Evolutionary conservation across 2,797 vertebrate genomes (phyloP).

Genomic region (Chelmon rostratus): DNA sequence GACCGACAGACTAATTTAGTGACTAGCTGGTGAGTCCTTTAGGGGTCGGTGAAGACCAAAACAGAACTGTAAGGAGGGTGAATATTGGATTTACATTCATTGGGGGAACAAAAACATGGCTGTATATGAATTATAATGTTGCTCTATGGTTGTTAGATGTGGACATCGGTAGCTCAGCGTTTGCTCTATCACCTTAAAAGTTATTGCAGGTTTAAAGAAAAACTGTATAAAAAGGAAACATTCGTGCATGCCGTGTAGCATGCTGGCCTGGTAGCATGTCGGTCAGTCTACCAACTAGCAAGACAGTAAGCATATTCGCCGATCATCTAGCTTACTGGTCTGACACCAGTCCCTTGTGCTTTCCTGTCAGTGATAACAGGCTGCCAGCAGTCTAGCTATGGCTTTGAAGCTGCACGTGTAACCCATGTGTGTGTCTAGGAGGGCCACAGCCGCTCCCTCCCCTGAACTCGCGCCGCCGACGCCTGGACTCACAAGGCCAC

Average conservation of each 20-base stretch:
- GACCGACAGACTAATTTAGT: not conserved
- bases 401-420: conserved; percentile 75
- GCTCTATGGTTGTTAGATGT: not conserved
- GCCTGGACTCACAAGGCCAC: conserved; percentile 56
- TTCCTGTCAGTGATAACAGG: conserved; percentile 69
- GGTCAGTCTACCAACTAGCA: conserved; percentile 9
- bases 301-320: conserved; percentile 23
- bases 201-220: no score
- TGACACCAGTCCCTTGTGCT: conserved; percentile 49
- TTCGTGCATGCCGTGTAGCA: not conserved
- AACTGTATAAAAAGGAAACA: not conserved
- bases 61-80: not conserved
- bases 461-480: conserved; percentile 34
- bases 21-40: no score
- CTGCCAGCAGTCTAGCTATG: conserved; percentile 65
- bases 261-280: no score
- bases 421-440: conserved; percentile 72
- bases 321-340: conserved; percentile 45
- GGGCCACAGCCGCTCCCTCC: conserved; percentile 33
- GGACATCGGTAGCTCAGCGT: not conserved
- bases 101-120: not conserved
- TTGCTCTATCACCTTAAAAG: not conserved
- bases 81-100: not conserved
- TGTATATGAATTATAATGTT: not conserved
- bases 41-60: not conserved